phyloP scores from a whole-genome alignment of 2,113 vertebrate species.

The Gopherus evgoodei region DNA sequence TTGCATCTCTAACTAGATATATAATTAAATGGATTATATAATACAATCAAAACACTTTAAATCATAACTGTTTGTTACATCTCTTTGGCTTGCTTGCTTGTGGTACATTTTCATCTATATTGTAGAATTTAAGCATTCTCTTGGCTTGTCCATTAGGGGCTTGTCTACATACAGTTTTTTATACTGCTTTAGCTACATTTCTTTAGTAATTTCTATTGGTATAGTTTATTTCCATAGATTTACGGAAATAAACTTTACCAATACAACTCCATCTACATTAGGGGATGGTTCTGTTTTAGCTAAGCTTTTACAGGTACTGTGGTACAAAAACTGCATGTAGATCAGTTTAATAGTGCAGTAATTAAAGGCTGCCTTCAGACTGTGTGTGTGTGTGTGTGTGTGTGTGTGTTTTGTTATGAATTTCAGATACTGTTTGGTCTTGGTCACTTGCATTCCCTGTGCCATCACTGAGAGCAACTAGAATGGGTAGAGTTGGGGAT shows the following conservation, averaged over 20 bases:
- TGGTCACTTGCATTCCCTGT: too few relatives aligned
- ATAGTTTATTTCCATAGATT: background rate
- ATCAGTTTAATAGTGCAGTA: background rate
- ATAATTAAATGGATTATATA: background rate
- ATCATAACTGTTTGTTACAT: background rate
- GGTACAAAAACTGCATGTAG: too few relatives aligned
- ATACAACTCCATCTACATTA: accelerated
- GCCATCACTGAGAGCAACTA: background rate
- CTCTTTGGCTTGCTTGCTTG: background rate
- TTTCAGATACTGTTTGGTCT: background rate
- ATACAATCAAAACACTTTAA: background rate
- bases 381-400: accelerated
- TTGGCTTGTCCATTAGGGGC: background rate
- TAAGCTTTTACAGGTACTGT: background rate
- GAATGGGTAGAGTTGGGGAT: background rate
- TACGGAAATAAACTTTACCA: accelerated
- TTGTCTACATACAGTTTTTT: background rate
- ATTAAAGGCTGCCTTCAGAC: background rate
- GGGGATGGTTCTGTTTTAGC: background rate
- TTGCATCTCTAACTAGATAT: background rate
- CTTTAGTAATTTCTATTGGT: background rate
- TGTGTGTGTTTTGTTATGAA: background rate
- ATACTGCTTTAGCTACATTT: background rate
- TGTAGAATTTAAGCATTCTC: background rate
- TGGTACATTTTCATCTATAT: background rate